phyloP scores from a whole-genome alignment of 2,113 vertebrate genomes.

The Riparia riparia region DNA sequence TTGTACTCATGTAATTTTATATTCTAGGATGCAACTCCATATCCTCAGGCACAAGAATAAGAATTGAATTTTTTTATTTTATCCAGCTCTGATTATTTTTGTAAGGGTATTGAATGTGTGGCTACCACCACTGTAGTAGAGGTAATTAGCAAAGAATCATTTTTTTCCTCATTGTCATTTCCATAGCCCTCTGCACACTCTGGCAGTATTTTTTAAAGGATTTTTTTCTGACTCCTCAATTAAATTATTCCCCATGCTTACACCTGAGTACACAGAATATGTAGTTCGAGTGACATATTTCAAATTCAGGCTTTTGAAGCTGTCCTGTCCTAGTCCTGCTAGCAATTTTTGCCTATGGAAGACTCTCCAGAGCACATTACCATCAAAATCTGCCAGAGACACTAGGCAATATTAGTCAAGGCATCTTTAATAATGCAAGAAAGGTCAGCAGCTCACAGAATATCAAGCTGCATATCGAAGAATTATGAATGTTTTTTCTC shows the following conservation, averaged over 20 bases:
- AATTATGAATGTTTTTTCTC: slow-evolving; percentile 13
- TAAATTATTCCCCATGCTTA: background rate
- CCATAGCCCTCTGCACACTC: background rate
- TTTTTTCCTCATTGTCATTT: background rate
- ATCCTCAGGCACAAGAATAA: background rate
- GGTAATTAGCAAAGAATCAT: background rate
- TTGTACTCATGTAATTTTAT: background rate
- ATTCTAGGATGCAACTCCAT: background rate
- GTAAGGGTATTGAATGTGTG: background rate
- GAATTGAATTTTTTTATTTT: background rate
- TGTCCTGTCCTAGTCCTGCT: background rate
- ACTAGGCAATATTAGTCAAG: slow-evolving; percentile 38
- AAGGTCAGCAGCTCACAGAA: slow-evolving; percentile 52
- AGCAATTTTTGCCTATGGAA: background rate
- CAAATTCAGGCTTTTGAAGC: background rate
- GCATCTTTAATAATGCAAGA: slow-evolving; percentile 63
- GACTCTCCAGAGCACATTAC: slow-evolving; percentile 36
- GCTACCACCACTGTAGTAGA: background rate
- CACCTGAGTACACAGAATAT: background rate
- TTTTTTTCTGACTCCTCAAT: background rate
- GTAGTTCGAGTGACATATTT: slow-evolving; percentile 22
- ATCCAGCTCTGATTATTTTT: background rate
- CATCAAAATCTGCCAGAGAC: slow-evolving; percentile 31
- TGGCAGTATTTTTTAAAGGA: background rate
- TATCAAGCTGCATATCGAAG: background rate